phyloP scores from a whole-genome alignment of 2,888 invertebrate species.

The Tiliacea citrago region DNA sequence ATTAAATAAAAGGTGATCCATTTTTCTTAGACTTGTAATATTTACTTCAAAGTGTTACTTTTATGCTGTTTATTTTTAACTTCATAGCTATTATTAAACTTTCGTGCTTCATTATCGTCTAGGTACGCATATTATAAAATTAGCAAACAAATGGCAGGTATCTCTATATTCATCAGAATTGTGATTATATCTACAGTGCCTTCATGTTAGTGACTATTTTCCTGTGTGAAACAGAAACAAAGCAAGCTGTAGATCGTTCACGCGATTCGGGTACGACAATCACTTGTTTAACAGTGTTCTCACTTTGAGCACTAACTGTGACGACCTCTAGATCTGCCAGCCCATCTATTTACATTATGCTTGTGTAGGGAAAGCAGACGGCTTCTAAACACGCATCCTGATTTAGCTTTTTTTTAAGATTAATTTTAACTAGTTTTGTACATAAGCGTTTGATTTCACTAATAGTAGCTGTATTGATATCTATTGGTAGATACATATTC shows the following conservation, averaged over 20 bases:
- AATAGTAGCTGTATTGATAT: background rate
- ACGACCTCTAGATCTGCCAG: slow-evolving; percentile 28
- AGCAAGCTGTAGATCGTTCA: slow-evolving; percentile 40
- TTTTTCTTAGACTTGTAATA: slow-evolving; percentile 18
- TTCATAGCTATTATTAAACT: background rate
- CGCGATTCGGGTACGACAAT: slow-evolving; percentile 43
- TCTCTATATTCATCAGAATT: slow-evolving; percentile 27
- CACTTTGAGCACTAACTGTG: slow-evolving; percentile 35
- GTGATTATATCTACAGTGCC: slow-evolving; percentile 26
- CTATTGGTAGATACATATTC: background rate
- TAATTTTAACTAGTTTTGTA: background rate
- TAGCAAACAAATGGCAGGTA: slow-evolving; percentile 2
- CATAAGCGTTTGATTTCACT: background rate
- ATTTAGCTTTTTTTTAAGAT: background rate
- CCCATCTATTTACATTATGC: slow-evolving; percentile 12
- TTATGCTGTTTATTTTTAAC: slow-evolving; percentile 14
- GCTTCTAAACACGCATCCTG: slow-evolving; percentile 12
- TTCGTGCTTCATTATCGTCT: background rate
- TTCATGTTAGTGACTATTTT: slow-evolving; percentile 24
- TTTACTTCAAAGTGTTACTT: background rate
- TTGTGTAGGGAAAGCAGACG: slow-evolving; percentile 2
- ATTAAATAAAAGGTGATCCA: slow-evolving; percentile 43
- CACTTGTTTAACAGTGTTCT: slow-evolving; percentile 36
- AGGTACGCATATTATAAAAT: background rate
- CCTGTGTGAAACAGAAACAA: slow-evolving; percentile 55